phyloP scores from a whole-genome alignment of 2,888 invertebrate species.

The Xanthia togata region DNA sequence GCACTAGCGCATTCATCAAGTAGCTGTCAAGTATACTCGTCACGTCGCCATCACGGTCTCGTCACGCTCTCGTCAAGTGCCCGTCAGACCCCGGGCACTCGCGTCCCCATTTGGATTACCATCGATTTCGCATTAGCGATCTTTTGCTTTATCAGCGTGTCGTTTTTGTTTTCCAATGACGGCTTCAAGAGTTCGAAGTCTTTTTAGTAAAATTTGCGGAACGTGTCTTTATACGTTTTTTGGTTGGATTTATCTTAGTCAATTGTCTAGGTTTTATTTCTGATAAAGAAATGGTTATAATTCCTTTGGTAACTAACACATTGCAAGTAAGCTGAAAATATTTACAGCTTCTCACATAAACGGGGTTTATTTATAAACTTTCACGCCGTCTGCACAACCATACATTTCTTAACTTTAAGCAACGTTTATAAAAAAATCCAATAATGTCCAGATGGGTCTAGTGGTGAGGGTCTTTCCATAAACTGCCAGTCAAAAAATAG shows the following conservation, averaged over 20 bases:
- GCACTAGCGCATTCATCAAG: slow-evolving; percentile 65
- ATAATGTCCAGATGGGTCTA: background rate
- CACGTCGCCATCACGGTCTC: slow-evolving; percentile 54
- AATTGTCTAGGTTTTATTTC: slow-evolving; percentile 36
- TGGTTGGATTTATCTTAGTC: slow-evolving; percentile 46
- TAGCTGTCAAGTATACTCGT: slow-evolving; percentile 63
- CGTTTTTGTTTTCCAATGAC: slow-evolving; percentile 68
- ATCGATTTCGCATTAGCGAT: slow-evolving; percentile 85
- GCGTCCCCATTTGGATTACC: slow-evolving; percentile 63
- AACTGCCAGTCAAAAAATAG: background rate
- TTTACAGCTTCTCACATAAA: background rate
- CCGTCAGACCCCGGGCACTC: slow-evolving; percentile 57
- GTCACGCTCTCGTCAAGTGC: slow-evolving; percentile 61
- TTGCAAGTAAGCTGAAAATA: background rate
- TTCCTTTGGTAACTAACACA: background rate
- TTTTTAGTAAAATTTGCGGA: slow-evolving; percentile 44
- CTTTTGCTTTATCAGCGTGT: slow-evolving; percentile 74
- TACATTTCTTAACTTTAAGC: background rate
- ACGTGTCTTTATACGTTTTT: slow-evolving; percentile 46
- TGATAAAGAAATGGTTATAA: background rate
- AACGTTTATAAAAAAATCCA: background rate
- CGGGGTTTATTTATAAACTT: background rate
- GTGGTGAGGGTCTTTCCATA: too few relatives aligned
- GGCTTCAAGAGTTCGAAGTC: slow-evolving; percentile 48
- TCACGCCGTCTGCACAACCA: too few relatives aligned